phyloP scores from a whole-genome alignment of 1,140 invertebrate species.

The Diploscapter pachys region DNA sequence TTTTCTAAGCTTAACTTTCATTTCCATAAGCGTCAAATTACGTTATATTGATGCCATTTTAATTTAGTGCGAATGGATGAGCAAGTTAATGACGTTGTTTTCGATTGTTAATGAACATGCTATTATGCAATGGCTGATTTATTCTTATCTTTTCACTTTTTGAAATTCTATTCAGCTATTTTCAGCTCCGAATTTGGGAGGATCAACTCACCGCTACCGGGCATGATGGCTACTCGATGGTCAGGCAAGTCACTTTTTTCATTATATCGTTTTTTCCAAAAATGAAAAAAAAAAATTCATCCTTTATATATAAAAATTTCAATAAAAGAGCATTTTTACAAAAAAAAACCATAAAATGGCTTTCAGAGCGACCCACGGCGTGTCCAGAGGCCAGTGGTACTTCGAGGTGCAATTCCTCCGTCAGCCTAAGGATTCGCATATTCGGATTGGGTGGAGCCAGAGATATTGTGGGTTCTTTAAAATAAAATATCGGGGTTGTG shows the following conservation, averaged over 20 bases:
- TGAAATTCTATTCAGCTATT: not conserved
- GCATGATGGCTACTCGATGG: constrained; percentile 94
- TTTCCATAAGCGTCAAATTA: not conserved
- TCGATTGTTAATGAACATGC: too few species aligned
- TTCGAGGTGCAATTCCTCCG: constrained; percentile 89
- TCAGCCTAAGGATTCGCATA: constrained; percentile 86
- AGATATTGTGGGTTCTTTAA: constrained; percentile 59
- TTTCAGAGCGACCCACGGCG: constrained; percentile 82
- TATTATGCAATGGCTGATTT: too few species aligned
- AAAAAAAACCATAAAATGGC: too few species aligned
- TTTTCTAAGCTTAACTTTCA: not conserved
- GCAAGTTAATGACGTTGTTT: too few species aligned
- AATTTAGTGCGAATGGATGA: too few species aligned
- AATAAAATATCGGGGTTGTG: constrained; percentile 17
- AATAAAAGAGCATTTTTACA: too few species aligned
- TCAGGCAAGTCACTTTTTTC: constrained; percentile 55
- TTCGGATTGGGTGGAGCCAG: constrained; percentile 88
- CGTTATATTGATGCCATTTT: too few species aligned
- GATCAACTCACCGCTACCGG: constrained; percentile 88
- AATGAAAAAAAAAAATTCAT: too few species aligned
- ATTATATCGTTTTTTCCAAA: too few species aligned
- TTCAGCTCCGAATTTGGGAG: constrained; percentile 79
- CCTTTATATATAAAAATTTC: too few species aligned
- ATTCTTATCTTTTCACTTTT: too few species aligned
- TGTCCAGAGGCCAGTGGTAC: constrained; percentile 65